Evolutionary conservation across 1,140 invertebrate genomes (phyloP).

Genomic region (Drosophila bocki): DNA sequence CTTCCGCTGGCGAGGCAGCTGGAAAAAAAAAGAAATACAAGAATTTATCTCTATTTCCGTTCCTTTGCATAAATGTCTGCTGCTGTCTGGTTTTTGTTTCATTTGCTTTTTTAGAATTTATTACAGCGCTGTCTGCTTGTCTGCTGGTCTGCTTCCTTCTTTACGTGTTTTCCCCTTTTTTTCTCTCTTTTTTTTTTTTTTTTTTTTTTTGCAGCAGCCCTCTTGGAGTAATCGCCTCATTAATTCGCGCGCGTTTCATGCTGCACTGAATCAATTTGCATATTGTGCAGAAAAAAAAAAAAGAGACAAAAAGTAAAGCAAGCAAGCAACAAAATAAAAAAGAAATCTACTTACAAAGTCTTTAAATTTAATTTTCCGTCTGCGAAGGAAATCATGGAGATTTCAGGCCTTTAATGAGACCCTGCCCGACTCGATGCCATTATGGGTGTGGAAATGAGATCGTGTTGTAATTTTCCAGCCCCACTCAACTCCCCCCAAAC

Average conservation of each 20-base stretch:
- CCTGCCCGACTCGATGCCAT: constrained; percentile 24
- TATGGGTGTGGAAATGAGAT: constrained; percentile 50
- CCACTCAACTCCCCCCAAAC: constrained; percentile 1
- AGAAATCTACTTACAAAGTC: constrained; percentile 78
- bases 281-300: constrained; percentile 72
- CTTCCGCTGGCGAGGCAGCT: constrained; percentile 65
- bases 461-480: constrained; percentile 63
- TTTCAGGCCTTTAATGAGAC: constrained; percentile 76
- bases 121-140: constrained; percentile 42
- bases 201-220: constrained; percentile 40
- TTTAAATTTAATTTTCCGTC: constrained; percentile 79
- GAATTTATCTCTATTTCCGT: constrained; percentile 83
- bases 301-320: constrained; percentile 20
- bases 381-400: constrained; percentile 64
- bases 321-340: constrained; percentile 27
- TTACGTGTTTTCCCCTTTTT: constrained; percentile 19
- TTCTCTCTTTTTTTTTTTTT: constrained; percentile 12
- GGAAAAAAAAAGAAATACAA: constrained; percentile 50
- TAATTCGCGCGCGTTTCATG: constrained; percentile 79
- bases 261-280: constrained; percentile 83
- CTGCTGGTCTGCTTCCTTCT: constrained; percentile 38
- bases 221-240: constrained; percentile 80
- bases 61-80: constrained; percentile 75
- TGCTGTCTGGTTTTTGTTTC: constrained; percentile 53
- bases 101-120: constrained; percentile 76